Evolutionary conservation across 2,888 invertebrate genomes (phyloP), one percentile per base, ranked within the genome.

Genomic region (Rotaria macrura): DNA sequence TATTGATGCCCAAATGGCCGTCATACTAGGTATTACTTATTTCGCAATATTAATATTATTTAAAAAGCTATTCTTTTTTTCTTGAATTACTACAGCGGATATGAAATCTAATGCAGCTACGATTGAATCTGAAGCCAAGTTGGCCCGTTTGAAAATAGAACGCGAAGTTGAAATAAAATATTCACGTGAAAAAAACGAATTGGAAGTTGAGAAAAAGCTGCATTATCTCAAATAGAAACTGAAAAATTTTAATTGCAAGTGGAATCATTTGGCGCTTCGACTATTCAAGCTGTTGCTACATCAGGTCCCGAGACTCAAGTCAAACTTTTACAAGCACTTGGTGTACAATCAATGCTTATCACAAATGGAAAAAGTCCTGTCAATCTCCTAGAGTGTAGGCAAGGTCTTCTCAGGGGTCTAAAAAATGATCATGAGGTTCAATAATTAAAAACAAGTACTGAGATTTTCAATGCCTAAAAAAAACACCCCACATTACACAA

Each of bases 261-360:
- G 49, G 87, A 89, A 29, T 90, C 91, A 57, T 89, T 92, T 86
- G 92, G 92, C 47, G 87, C 90, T 9, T 89, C 89, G 79, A 92
- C 92, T 0, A 89, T 92, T 85, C 88, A 89, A 85, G 89, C 91
- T n/a, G 88, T 91, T 87, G 90, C 91, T 25, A 89, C 88, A 4
- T 89, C 92, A 85, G 92, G 92, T 23, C 91, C 91, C 29, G 92
- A 92, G 85, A 89, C 90, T 88, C 87, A 90, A 89, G 90, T 91
- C 83, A 65, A n/a, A 65, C n/a, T n/a, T 34, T 65, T n/a, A 23
- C 52, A 52, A 52, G 52, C 52, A 20, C 52, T 52, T 7, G 52
- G 52, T 20, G 4, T 52, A 52, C 52, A 52, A 52, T 52, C 52
- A 7, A 52, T 52, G 52, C 52, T 52, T 52, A 23, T 52, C 23